Percentiles rank a stretch among this genome's conserved stretches.
Evolutionary conservation across 1,140 invertebrate species (phyloP).

Genomic region (Platorchestia sp.): DNA sequence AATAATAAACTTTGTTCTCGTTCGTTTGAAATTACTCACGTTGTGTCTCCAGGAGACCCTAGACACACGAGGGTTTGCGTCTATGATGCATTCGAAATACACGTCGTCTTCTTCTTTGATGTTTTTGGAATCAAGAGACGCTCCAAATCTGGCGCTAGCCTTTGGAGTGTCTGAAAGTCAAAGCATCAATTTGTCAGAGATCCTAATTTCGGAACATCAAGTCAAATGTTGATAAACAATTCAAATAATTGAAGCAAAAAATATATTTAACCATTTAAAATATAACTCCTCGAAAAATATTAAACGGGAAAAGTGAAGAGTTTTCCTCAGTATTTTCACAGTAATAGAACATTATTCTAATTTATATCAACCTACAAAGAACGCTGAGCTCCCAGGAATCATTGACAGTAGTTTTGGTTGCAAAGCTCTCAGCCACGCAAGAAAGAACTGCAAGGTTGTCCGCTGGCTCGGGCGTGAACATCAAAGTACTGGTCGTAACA

Average conservation of each 20-base stretch:
- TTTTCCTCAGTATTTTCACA: neutral
- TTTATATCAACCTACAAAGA: conserved; percentile 15
- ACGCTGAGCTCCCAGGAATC: conserved; percentile 23
- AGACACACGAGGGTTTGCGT: conserved; percentile 85
- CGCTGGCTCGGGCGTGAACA: conserved; percentile 22
- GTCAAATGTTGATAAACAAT: neutral
- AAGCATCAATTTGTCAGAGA: neutral
- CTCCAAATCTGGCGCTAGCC: conserved; percentile 59
- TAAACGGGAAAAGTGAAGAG: neutral
- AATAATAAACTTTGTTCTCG: neutral
- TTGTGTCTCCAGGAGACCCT: conserved; percentile 93
- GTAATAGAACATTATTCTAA: neutral
- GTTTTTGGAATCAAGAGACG: conserved; percentile 61
- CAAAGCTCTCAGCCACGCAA: conserved; percentile 48
- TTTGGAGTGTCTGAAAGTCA: conserved; percentile 59
- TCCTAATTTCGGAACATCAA: neutral
- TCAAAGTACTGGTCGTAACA: conserved; percentile 49
- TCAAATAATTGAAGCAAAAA: neutral
- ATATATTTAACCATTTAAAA: neutral
- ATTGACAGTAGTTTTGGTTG: conserved; percentile 36
- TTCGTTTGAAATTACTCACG: conserved; percentile 75
- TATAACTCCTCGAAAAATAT: neutral
- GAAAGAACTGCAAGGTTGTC: conserved; percentile 9
- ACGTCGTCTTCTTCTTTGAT: conserved; percentile 90
- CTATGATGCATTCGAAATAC: conserved; percentile 91